A percentile compares a stretch with the other conserved stretches of the same genome.
phyloP scores from a whole-genome alignment of 2,888 invertebrate genomes.

The Helleia helle region DNA sequence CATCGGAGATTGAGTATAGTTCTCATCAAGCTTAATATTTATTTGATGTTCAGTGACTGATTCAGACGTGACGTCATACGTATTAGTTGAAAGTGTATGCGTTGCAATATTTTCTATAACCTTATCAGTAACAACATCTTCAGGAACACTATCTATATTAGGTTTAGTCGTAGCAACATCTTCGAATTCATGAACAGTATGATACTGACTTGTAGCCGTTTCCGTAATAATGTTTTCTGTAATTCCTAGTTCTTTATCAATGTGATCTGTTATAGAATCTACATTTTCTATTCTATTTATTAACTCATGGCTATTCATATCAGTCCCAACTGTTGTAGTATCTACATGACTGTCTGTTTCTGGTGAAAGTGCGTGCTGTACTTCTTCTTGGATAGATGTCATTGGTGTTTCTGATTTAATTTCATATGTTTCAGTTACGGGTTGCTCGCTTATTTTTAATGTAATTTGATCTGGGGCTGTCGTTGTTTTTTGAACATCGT shows the following conservation, averaged over 20 bases:
- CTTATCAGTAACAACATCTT: too few relatives aligned
- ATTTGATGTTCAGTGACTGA: not conserved
- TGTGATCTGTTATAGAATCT: conserved; percentile 4
- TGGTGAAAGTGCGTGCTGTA: conserved; percentile 15
- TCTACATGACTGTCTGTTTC: conserved; percentile 11
- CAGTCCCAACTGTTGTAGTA: conserved; percentile 6
- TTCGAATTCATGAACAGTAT: not conserved
- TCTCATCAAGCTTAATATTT: not conserved
- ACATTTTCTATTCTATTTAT: not conserved
- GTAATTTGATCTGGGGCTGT: not conserved
- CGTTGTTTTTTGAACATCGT: not conserved
- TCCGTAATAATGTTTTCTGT: not conserved
- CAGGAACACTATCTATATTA: not conserved
- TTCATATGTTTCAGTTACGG: conserved; percentile 4
- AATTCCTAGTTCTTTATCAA: not conserved
- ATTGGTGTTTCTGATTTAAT: conserved; percentile 10
- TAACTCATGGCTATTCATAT: not conserved
- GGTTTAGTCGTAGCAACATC: not conserved
- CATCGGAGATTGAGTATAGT: not conserved
- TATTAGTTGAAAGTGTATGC: not conserved
- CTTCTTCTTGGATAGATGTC: conserved; percentile 13
- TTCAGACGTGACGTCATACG: not conserved
- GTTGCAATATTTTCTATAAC: too few relatives aligned
- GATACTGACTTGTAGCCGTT: not conserved
- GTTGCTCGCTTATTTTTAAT: not conserved